A percentile compares a stretch with the other conserved stretches of the same genome.
These are phyloP conservation scores for Aphidius colemani DNA, from an alignment of 2,888 invertebrate species.

Conservation along the genomic window DNA sequence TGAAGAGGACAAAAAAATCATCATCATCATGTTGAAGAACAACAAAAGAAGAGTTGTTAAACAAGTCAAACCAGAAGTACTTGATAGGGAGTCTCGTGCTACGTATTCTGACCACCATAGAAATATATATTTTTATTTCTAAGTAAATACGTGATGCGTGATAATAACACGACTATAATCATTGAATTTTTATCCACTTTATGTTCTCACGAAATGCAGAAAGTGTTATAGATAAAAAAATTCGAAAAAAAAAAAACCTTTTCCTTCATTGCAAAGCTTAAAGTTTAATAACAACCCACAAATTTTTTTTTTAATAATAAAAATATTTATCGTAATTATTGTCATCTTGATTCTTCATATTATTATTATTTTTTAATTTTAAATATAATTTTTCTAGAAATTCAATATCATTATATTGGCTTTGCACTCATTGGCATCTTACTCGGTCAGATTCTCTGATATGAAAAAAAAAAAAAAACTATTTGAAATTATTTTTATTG, in stretches of 20 bases:
- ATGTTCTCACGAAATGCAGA: conserved; percentile 15
- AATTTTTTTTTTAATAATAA: too few relatives aligned
- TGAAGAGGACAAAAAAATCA: conserved; percentile 9
- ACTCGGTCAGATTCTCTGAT: conserved; percentile 25
- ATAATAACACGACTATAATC: conserved; percentile 50
- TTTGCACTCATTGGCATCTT: conserved; percentile 17
- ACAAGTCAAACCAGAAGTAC: conserved; percentile 52
- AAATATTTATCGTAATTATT: too few relatives aligned
- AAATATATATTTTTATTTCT: conserved; percentile 43
- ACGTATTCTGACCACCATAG: conserved; percentile 23
- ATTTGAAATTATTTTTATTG: conserved; percentile 18
- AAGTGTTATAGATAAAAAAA: conserved; percentile 13
- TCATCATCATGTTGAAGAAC: conserved; percentile 23
- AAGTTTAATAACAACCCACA: too few relatives aligned
- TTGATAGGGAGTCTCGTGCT: conserved; percentile 38
- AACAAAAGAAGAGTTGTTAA: conserved; percentile 34
- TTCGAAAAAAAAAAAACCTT: too few relatives aligned
- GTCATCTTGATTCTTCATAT: too few relatives aligned
- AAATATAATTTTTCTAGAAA: not conserved
- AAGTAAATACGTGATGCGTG: conserved; percentile 60
- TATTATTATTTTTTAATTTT: too few relatives aligned
- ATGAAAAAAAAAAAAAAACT: too few relatives aligned
- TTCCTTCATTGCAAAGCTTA: too few relatives aligned
- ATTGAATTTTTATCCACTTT: conserved; percentile 8
- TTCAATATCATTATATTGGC: not conserved